Evolutionary conservation across 2,888 invertebrate genomes (phyloP).

Genomic region (Melieria picta): DNA sequence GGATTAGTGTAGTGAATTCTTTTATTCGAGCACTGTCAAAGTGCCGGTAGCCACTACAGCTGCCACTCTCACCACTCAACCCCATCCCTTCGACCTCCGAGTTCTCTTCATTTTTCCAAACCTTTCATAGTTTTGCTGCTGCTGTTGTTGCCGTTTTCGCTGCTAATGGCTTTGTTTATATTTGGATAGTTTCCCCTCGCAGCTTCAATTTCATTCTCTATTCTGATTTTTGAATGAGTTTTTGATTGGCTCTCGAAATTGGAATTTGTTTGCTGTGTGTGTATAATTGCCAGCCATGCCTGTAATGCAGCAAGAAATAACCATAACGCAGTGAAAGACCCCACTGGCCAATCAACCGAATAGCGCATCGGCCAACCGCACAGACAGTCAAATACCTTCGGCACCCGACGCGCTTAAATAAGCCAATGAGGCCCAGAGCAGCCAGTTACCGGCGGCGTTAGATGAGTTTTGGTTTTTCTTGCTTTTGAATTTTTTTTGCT

Average conservation of each 20-base stretch:
- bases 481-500: neutral
- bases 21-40: no score
- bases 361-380: no score
- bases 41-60: neutral
- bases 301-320: conserved; percentile 10
- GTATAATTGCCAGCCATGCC: conserved; percentile 33
- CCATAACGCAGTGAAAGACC: neutral
- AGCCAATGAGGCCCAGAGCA: neutral
- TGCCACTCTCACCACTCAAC: neutral
- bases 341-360: neutral
- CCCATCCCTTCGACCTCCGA: neutral
- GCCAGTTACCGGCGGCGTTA: conserved; percentile 29
- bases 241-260: conserved; percentile 33
- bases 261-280: conserved; percentile 13
- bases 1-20: no score
- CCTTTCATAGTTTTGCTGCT: neutral
- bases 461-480: conserved; percentile 37
- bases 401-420: no score
- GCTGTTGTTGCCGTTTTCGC: neutral
- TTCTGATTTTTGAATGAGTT: conserved; percentile 16
- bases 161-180: no score
- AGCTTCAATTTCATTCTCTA: neutral
- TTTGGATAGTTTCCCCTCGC: no score
- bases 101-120: conserved; percentile 3
- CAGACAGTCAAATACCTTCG: no score